A percentile compares a stretch with the other conserved stretches of the same genome.
Evolutionary conservation across 2,888 invertebrate species (phyloP).

Genomic region (Ditula angustiorana): DNA sequence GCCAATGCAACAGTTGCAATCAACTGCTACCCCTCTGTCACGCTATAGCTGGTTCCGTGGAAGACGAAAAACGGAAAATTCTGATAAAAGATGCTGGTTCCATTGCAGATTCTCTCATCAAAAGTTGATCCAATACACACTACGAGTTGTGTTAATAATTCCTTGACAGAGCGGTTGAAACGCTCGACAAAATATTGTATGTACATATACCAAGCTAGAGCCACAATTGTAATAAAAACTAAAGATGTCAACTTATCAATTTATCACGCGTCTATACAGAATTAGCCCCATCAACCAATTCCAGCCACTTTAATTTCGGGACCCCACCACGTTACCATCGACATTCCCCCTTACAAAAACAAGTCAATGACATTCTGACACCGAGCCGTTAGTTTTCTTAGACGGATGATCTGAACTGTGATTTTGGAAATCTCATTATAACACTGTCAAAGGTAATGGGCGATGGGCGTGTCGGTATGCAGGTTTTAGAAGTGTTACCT

Average conservation of each 20-base stretch:
- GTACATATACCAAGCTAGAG: not conserved
- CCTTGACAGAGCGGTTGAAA: no score
- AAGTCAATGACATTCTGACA: conserved; percentile 55
- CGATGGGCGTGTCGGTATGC: conserved; percentile 16
- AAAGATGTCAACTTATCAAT: conserved; percentile 31
- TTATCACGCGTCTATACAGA: conserved; percentile 21
- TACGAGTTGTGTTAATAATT: no score
- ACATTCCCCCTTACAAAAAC: conserved; percentile 52
- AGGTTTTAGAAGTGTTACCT: not conserved
- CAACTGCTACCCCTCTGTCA: no score
- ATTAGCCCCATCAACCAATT: conserved; percentile 64
- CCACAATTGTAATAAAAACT: conserved; percentile 31
- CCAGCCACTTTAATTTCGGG: conserved; percentile 56
- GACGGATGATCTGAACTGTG: not conserved
- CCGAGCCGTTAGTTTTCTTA: conserved; percentile 30
- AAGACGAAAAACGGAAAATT: no score
- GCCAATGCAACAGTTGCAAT: no score
- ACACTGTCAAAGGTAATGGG: conserved; percentile 1
- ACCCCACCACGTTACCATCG: conserved; percentile 58
- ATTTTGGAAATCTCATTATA: conserved; percentile 1
- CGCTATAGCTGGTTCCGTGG: no score
- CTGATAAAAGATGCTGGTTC: no score
- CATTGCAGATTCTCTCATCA: no score
- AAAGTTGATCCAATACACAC: no score
- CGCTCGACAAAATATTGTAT: no score